phyloP scores from a whole-genome alignment of 2,797 vertebrate genomes.

The Scolopax rusticola region DNA sequence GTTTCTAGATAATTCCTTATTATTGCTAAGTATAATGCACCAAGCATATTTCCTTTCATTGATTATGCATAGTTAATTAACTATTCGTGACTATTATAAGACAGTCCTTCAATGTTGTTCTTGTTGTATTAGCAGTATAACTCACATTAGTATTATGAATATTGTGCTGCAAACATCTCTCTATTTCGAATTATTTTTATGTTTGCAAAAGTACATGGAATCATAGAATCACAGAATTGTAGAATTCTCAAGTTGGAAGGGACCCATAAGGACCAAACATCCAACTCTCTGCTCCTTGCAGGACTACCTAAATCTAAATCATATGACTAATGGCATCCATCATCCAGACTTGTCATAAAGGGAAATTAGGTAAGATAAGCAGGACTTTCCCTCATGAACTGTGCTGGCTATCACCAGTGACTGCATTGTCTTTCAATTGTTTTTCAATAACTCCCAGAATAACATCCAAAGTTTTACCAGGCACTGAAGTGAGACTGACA shows the following conservation, averaged over 20 bases:
- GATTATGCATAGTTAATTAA: background rate
- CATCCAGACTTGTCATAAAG: background rate
- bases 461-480: background rate
- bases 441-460: background rate
- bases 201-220: background rate
- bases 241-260: background rate
- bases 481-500: background rate
- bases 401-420: background rate
- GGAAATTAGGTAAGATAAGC: background rate
- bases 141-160: background rate
- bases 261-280: rapidly evolving
- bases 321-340: background rate
- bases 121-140: background rate
- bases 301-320: background rate
- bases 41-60: background rate
- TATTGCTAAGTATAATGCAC: background rate
- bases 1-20: background rate
- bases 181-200: background rate
- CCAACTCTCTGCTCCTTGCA: rapidly evolving
- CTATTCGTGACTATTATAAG: background rate
- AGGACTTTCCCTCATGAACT: background rate
- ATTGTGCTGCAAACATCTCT: background rate
- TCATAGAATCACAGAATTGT: background rate
- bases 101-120: background rate
- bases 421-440: background rate